These are phyloP conservation scores for Holotrichia oblita DNA, from an alignment of 1,140 invertebrate genomes.

Conservation along the genomic window DNA sequence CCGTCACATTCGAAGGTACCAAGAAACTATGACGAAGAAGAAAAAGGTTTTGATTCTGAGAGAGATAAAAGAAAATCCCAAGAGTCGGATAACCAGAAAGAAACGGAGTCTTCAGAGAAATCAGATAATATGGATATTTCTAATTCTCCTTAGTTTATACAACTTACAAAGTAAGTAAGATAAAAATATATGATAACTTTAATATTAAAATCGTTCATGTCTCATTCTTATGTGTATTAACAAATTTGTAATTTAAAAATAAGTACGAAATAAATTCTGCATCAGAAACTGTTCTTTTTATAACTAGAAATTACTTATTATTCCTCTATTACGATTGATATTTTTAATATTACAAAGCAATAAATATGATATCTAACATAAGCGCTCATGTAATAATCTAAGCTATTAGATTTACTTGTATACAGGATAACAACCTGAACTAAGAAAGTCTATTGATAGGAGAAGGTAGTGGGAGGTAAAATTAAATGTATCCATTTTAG, in stretches of 20 bases:
- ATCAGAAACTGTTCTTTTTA: too few species aligned
- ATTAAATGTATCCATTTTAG: too few species aligned
- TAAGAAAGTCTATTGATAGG: too few species aligned
- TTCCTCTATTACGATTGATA: too few species aligned
- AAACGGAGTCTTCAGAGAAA: constrained; percentile 63
- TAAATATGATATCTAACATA: too few species aligned
- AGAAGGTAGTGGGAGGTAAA: too few species aligned
- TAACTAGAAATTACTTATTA: too few species aligned
- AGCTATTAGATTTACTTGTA: too few species aligned
- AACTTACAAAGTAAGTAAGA: neutral
- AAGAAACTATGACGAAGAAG: constrained; percentile 67
- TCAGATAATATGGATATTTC: constrained; percentile 71
- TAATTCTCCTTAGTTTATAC: constrained; percentile 57
- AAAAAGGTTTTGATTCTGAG: constrained; percentile 62
- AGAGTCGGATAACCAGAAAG: constrained; percentile 50
- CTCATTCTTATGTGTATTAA: too few species aligned
- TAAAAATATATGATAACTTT: neutral
- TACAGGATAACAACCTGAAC: too few species aligned
- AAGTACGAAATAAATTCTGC: neutral
- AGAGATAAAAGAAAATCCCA: constrained; percentile 52
- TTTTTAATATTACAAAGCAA: too few species aligned
- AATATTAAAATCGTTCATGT: neutral
- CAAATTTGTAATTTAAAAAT: neutral
- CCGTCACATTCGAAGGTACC: constrained; percentile 58
- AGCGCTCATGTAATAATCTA: too few species aligned